Percentiles rank a stretch among this genome's conserved stretches.
Conservation (phyloP, 2,797 vertebrate genomes). For the Sebastolobus altivelis region DNA sequence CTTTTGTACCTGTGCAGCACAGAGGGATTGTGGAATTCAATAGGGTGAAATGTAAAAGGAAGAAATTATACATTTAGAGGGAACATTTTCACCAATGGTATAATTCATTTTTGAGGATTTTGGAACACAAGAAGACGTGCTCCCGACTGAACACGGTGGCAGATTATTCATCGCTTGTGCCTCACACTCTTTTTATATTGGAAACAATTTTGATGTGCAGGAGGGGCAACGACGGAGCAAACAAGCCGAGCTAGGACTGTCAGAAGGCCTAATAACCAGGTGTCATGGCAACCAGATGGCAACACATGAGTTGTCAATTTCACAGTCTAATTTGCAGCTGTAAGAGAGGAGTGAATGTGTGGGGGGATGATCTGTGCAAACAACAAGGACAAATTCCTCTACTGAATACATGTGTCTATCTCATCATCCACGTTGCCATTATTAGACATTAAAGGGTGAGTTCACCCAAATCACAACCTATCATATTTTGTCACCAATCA, state of each 20-base stretch:
- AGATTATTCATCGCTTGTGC: slow-evolving; percentile 4
- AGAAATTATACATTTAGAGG: slow-evolving; percentile 25
- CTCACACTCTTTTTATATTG: slow-evolving; percentile 34
- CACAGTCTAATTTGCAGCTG: slow-evolving; percentile 84
- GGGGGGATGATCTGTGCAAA: slow-evolving; percentile 36
- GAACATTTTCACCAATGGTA: slow-evolving; percentile 2
- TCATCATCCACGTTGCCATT: background rate
- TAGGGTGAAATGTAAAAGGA: slow-evolving; percentile 29
- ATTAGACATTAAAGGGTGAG: slow-evolving; percentile 1
- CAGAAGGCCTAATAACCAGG: slow-evolving; percentile 70
- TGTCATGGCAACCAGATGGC: slow-evolving; percentile 84
- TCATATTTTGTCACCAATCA: background rate
- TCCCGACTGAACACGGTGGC: slow-evolving; percentile 16
- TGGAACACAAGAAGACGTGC: background rate
- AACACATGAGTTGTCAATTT: slow-evolving; percentile 82
- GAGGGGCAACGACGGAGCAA: slow-evolving; percentile 43
- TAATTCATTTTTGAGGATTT: background rate
- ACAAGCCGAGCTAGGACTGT: slow-evolving; percentile 57
- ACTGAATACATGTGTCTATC: background rate
- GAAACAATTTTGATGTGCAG: slow-evolving; percentile 55
- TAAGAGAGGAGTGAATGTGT: slow-evolving; percentile 50
- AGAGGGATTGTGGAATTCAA: slow-evolving; percentile 43
- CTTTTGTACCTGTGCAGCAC: slow-evolving; percentile 39
- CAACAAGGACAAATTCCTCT: slow-evolving; percentile 24
- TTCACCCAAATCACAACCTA: background rate